phyloP scores from a whole-genome alignment of 2,888 invertebrate genomes.

The Charanyca ferruginea region DNA sequence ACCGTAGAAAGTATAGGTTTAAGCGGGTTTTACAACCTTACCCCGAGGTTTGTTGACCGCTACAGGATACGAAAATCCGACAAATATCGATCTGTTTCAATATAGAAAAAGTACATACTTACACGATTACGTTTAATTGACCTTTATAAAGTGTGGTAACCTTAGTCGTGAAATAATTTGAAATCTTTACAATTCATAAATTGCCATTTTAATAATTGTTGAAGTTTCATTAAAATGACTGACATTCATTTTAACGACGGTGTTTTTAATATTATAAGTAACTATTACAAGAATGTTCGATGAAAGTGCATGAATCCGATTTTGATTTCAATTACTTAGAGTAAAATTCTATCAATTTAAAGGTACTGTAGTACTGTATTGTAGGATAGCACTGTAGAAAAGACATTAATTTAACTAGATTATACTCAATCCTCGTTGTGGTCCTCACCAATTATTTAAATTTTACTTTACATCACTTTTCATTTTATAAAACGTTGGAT shows the following conservation, averaged over 20 bases:
- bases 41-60: constrained; percentile 57
- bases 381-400: background rate
- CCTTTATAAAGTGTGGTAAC: background rate
- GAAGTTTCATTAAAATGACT: constrained; percentile 10
- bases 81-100: constrained; percentile 30
- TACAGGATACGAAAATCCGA: constrained; percentile 40
- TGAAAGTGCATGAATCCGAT: constrained; percentile 5
- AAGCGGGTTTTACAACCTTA: constrained; percentile 59
- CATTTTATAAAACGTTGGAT: constrained; percentile 40
- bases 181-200: background rate
- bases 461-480: constrained; percentile 29
- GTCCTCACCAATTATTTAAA: constrained; percentile 12
- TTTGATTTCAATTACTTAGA: constrained; percentile 11
- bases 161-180: constrained; percentile 2
- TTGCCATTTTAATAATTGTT: background rate
- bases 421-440: constrained; percentile 5
- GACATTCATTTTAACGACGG: constrained; percentile 6
- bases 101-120: constrained; percentile 14
- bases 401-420: background rate
- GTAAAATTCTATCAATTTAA: background rate
- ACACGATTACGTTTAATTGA: constrained; percentile 6
- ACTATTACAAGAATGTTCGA: constrained; percentile 11
- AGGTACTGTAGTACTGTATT: too few species aligned
- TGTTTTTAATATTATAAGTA: constrained; percentile 19
- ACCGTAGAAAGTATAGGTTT: constrained; percentile 59